phyloP scores from a whole-genome alignment of 2,797 vertebrate species.

The Neopelma chrysocephalum region DNA sequence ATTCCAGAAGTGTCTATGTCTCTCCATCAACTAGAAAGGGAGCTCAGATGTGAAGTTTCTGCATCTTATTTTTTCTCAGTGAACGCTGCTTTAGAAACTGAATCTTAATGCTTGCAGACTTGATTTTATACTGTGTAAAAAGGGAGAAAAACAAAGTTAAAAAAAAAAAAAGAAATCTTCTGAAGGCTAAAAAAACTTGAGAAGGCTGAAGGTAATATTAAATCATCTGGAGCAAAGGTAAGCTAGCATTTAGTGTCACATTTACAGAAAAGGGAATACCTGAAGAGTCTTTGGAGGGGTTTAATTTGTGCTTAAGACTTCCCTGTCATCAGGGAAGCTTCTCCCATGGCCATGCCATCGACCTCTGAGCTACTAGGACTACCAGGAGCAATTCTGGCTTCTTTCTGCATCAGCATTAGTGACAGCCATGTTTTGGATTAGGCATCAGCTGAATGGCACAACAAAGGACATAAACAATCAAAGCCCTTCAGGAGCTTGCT shows the following conservation, averaged over 20 bases:
- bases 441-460: background rate
- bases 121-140: conserved; percentile 7
- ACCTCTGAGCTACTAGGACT: background rate
- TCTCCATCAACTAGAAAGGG: conserved; percentile 6
- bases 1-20: conserved; percentile 46
- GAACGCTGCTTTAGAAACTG: background rate
- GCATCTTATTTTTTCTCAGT: conserved; percentile 24
- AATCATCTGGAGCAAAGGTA: background rate
- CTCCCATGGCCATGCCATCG: background rate
- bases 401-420: background rate
- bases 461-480: conserved; percentile 45
- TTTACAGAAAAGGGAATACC: background rate
- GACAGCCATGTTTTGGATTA: background rate
- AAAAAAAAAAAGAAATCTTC: background rate
- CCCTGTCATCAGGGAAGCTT: background rate
- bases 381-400: background rate
- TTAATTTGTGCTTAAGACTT: background rate
- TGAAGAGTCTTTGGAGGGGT: background rate
- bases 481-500: background rate
- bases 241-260: background rate
- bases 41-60: conserved; percentile 43
- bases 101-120: conserved; percentile 13
- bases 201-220: background rate
- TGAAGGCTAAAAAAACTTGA: background rate
- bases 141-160: background rate